Percentiles rank a stretch among this genome's conserved stretches.
Evolutionary conservation across 2,113 vertebrate species (phyloP).

Genomic region (Callionymus lyra): DNA sequence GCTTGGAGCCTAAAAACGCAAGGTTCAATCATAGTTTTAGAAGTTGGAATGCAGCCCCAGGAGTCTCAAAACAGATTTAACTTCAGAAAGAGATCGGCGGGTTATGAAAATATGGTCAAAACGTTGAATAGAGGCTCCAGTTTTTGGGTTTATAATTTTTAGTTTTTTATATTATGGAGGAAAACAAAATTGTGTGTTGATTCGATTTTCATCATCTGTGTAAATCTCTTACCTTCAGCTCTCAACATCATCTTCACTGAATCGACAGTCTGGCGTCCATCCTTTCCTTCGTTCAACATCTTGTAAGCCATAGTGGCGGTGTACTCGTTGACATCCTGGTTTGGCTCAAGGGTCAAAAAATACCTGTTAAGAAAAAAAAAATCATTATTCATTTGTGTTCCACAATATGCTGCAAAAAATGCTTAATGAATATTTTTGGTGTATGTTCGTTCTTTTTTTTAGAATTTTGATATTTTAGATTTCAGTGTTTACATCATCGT

Average conservation of each 20-base stretch:
- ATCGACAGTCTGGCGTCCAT: constrained; percentile 65
- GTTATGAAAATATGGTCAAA: neutral
- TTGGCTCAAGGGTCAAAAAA: constrained; percentile 69
- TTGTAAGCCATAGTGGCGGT: constrained; percentile 69
- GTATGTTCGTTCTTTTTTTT: no score
- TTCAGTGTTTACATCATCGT: constrained; percentile 1
- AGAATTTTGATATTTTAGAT: no score
- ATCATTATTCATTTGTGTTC: no score
- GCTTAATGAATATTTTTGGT: no score
- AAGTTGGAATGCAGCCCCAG: neutral
- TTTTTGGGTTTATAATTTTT: neutral
- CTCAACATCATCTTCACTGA: constrained; percentile 67
- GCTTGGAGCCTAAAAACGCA: constrained; percentile 57
- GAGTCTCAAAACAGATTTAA: neutral
- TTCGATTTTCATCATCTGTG: neutral
- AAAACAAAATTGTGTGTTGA: no score
- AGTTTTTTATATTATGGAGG: no score
- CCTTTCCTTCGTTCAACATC: constrained; percentile 58
- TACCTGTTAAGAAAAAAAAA: constrained; percentile 54
- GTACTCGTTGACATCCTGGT: constrained; percentile 71
- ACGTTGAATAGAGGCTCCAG: neutral
- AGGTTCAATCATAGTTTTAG: no score
- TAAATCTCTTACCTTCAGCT: constrained; percentile 74
- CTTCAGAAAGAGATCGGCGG: neutral
- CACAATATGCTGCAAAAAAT: no score